These are phyloP conservation scores for Phenganax stokvisi DNA, from an alignment of 92 coral and sea anemone genomes.

Conservation along the genomic window DNA sequence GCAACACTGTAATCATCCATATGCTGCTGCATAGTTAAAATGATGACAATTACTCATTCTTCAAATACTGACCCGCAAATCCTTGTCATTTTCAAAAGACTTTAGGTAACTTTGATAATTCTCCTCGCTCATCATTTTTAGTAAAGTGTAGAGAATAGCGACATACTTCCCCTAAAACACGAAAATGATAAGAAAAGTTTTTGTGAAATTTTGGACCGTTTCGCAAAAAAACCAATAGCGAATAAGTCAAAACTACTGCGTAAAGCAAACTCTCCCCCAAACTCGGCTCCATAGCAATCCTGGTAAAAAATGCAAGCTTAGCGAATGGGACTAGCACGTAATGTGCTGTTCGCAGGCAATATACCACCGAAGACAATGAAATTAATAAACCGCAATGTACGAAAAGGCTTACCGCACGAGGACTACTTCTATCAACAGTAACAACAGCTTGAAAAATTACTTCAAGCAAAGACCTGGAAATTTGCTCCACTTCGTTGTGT, in stretches of 20 bases:
- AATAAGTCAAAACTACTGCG: too few species aligned
- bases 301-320: background rate
- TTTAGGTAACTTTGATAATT: conserved; percentile 73
- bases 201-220: background rate
- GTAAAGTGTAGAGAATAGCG: conserved; percentile 67
- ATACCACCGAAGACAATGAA: background rate
- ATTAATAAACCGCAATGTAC: background rate
- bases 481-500: conserved; percentile 74
- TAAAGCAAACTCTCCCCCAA: too few species aligned
- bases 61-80: conserved; percentile 36
- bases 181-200: background rate
- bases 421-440: conserved; percentile 82
- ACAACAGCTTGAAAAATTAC: conserved; percentile 82
- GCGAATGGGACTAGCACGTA: too few species aligned
- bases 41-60: background rate
- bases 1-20: too few species aligned
- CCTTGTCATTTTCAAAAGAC: conserved; percentile 64
- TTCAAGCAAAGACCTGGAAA: conserved; percentile 65
- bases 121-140: conserved; percentile 83
- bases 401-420: conserved; percentile 73
- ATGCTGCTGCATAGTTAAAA: background rate
- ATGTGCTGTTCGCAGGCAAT: background rate
- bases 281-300: too few species aligned
- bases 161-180: conserved; percentile 66
- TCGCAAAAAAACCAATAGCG: background rate